Conservation (phyloP, 2,113 vertebrate species). For the Platycercus adscitus region DNA sequence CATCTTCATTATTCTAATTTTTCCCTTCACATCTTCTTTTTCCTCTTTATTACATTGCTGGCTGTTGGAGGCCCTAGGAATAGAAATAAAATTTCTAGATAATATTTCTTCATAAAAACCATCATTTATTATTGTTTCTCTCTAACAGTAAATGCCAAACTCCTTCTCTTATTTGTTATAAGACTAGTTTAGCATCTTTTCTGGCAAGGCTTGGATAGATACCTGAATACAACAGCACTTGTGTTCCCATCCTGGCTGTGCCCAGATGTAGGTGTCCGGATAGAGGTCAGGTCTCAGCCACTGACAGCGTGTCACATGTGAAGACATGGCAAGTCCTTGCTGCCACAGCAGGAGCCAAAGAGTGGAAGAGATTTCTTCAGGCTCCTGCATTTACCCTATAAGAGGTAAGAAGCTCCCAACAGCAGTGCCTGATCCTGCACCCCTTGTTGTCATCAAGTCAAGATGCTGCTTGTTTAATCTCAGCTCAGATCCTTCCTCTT, state of each 20-base stretch:
- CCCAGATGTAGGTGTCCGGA: not conserved
- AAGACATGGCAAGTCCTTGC: not conserved
- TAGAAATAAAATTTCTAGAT: constrained; percentile 37
- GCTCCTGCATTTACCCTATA: not conserved
- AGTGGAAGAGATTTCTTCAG: not conserved
- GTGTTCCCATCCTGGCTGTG: not conserved
- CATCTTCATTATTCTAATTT: constrained; percentile 61
- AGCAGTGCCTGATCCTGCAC: not conserved
- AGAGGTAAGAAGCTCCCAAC: not conserved
- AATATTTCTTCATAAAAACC: constrained; percentile 74
- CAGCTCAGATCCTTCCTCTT: not conserved
- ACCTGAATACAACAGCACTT: not conserved
- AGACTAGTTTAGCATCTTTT: not conserved
- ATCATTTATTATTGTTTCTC: constrained; percentile 70
- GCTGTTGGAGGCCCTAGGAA: constrained; percentile 33
- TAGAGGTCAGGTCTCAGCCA: not conserved
- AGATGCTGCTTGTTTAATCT: not conserved
- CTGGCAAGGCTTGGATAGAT: not conserved
- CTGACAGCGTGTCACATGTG: accelerated
- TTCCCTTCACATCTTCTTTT: not conserved
- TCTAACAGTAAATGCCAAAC: constrained; percentile 15
- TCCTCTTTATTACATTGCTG: constrained; percentile 55
- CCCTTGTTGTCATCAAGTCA: not conserved
- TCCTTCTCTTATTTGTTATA: constrained; percentile 21
- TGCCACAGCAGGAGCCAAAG: not conserved